phyloP scores from a whole-genome alignment of 2,888 invertebrate species.

The Dermolepida albohirtum region DNA sequence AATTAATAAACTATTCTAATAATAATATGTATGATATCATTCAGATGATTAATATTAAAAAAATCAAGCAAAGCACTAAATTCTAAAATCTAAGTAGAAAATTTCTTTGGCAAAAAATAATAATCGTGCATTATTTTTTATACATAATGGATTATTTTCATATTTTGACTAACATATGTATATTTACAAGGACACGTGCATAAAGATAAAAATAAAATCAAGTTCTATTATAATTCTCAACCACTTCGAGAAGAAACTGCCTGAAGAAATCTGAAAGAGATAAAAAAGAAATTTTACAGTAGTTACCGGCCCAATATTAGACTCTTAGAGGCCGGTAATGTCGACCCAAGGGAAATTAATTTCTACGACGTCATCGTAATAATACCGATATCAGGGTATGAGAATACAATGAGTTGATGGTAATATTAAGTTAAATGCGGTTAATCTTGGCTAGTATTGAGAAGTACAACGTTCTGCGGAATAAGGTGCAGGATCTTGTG shows the following conservation, averaged over 20 bases:
- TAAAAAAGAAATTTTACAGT: slow-evolving; percentile 16
- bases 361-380: slow-evolving; percentile 29
- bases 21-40: no score
- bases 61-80: no score
- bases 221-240: no score
- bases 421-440: slow-evolving; percentile 40
- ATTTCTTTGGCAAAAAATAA: no score
- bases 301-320: slow-evolving; percentile 14
- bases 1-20: no score
- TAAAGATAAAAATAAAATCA: no score
- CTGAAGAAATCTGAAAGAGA: slow-evolving; percentile 1
- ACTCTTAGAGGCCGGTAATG: slow-evolving; percentile 19
- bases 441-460: slow-evolving; percentile 35
- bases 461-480: slow-evolving; percentile 22
- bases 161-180: no score
- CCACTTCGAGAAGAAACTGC: not conserved
- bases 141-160: no score
- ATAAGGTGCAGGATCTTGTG: slow-evolving; percentile 24
- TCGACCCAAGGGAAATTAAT: slow-evolving; percentile 39
- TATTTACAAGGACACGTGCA: no score
- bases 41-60: no score
- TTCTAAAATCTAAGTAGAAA: no score
- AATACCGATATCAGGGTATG: slow-evolving; percentile 31
- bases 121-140: no score
- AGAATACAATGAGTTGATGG: slow-evolving; percentile 33